Conservation (phyloP, 1,140 invertebrate species). For the Steinernema feltiae region DNA sequence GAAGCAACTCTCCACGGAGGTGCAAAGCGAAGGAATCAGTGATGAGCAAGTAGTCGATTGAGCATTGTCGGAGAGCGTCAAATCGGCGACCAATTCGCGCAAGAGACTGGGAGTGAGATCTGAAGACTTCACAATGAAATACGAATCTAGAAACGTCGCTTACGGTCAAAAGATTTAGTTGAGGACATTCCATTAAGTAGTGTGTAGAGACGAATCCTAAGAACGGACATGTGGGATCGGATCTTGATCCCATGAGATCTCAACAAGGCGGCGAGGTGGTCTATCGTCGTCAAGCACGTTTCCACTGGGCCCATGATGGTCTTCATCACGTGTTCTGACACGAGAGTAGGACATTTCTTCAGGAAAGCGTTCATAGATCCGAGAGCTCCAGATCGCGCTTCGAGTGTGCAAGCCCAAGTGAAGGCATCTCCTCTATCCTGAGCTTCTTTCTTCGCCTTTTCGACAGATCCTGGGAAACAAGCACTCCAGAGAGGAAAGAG, state of each 20-base stretch:
- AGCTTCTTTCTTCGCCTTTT: conserved; percentile 93
- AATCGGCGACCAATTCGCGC: conserved; percentile 84
- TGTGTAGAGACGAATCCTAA: conserved; percentile 48
- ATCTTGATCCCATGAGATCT: conserved; percentile 42
- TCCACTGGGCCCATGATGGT: conserved; percentile 62
- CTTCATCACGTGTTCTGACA: conserved; percentile 82
- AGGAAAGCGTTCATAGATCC: conserved; percentile 77
- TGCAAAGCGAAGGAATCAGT: conserved; percentile 77
- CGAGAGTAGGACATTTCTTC: conserved; percentile 77
- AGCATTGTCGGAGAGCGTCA: conserved; percentile 86
- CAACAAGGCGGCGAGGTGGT: conserved; percentile 23
- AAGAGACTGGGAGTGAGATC: conserved; percentile 59
- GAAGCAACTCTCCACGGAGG: conserved; percentile 66
- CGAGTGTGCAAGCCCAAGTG: conserved; percentile 95
- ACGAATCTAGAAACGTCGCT: neutral
- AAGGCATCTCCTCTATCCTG: conserved; percentile 85
- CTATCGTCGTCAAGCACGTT: neutral
- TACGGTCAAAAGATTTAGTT: neutral
- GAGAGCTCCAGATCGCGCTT: conserved; percentile 87
- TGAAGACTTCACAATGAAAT: conserved; percentile 31
- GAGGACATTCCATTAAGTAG: conserved; percentile 28
- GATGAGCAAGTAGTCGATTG: conserved; percentile 88
- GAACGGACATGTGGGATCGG: conserved; percentile 39
- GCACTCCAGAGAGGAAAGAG: conserved; percentile 94
- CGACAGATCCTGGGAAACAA: conserved; percentile 87